phyloP scores from a whole-genome alignment of 2,888 invertebrate species.

The Noctua janthina region DNA sequence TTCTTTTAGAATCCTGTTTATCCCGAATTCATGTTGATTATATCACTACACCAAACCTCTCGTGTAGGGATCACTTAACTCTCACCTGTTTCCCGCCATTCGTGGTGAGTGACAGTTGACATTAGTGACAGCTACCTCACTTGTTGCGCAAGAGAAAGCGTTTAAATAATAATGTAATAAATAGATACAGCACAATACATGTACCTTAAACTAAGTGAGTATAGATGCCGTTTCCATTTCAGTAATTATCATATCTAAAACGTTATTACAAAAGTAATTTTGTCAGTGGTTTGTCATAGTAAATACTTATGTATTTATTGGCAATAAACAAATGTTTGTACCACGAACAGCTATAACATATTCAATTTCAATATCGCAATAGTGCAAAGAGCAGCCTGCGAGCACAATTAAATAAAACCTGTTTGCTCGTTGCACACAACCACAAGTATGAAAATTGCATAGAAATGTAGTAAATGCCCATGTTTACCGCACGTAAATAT shows the following conservation, averaged over 20 bases:
- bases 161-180: background rate
- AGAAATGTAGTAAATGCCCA: constrained; percentile 30
- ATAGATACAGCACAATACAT: background rate
- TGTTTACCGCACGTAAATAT: constrained; percentile 32
- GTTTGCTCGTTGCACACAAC: constrained; percentile 36
- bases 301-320: constrained; percentile 19
- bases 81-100: background rate
- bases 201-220: background rate
- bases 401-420: constrained; percentile 46
- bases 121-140: constrained; percentile 1
- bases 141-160: background rate
- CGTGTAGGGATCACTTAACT: background rate
- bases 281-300: background rate
- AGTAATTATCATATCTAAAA: constrained; percentile 2
- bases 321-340: constrained; percentile 26
- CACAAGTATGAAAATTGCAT: constrained; percentile 46
- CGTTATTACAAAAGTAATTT: background rate
- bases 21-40: background rate
- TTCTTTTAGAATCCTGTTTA: background rate
- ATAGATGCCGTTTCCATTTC: background rate
- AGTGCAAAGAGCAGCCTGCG: constrained; percentile 49
- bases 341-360: constrained; percentile 47
- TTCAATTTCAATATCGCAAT: constrained; percentile 53
- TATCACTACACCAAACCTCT: background rate
- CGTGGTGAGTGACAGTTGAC: background rate